Evolutionary conservation across 2,113 vertebrate species (phyloP), one percentile per base, ranked within the genome.

Genomic region (Pionites leucogaster): DNA sequence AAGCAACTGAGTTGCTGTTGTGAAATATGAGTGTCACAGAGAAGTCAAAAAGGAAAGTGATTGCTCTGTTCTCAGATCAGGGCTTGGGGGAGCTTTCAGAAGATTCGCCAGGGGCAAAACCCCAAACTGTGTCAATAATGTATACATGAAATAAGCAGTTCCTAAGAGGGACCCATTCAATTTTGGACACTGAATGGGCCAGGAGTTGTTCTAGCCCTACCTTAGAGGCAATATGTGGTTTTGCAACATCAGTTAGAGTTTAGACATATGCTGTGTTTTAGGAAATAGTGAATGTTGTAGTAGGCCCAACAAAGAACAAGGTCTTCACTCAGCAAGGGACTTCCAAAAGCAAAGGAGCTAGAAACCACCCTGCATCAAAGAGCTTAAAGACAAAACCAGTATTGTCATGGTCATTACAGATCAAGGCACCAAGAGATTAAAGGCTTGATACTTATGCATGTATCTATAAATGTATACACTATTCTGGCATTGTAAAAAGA

Each of bases 361-460:
- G 88, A 83, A 89, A 60, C 20, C 4, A 28, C 37, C 37, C 72
- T 9, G 29, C 65, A 91, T 95, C 96, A 97, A 97, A 97, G 93
- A 76, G 65, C n/a, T 68, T 15, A 18, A 52, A 59, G 65, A 95
- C 91, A 97, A 96, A 93, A 91, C 23, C 52, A 35, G 47, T 60
- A 95, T 95, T 97, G 35, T 75, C 65, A 9, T 1, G 39, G 72
- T 50, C 72, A 4, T 59, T 53, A 60, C 52, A 75, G 88, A 90
- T 93, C 76, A 86, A 96, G 82, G 63, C 87, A 84, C 4, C 23
- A 33, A 35, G 37, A 93, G 82, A 95, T 93, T 70, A 97, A 96
- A 95, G 82, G 7, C 68, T 83, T 60, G 49, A 16, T 44, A 86
- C 55, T 74, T 49, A 6, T 2, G 53, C 1, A 28, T 50, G 17